Evolutionary conservation across 2,113 vertebrate species (phyloP).

Genomic region (Rynchops niger): DNA sequence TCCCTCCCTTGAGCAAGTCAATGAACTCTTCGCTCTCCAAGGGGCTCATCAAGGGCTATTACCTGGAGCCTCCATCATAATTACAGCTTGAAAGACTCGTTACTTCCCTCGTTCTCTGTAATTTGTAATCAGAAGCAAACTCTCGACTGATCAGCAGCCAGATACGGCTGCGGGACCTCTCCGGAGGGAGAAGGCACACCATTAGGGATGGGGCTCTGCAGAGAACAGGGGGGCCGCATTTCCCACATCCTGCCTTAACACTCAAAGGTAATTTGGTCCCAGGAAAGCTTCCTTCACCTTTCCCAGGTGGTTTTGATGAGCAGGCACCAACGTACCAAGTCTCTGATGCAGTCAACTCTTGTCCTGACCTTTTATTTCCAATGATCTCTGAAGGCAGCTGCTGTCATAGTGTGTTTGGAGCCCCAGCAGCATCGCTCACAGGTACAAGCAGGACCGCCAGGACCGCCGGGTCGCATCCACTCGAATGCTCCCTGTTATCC

Average conservation of each 20-base stretch:
- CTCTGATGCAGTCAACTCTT: not conserved
- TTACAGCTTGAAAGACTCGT: not conserved
- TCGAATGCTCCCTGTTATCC: not conserved
- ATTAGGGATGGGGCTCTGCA: no score
- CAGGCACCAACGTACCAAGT: not conserved
- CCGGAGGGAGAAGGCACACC: not conserved
- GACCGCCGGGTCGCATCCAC: not conserved
- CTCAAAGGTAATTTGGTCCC: not conserved
- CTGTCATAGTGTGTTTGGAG: not conserved
- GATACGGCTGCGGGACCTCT: rapidly evolving
- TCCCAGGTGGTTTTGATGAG: not conserved
- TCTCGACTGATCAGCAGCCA: not conserved
- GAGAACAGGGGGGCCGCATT: no score
- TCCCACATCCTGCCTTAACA: not conserved
- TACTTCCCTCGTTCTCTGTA: not conserved
- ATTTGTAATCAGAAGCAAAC: constrained; percentile 8
- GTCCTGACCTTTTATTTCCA: not conserved
- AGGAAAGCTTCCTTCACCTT: not conserved
- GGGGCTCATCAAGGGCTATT: not conserved
- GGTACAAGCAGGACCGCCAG: not conserved
- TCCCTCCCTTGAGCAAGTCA: not conserved
- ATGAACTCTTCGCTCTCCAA: not conserved
- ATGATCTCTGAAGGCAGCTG: not conserved
- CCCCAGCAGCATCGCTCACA: not conserved
- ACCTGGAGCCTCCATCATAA: not conserved